phyloP scores from a whole-genome alignment of 2,113 vertebrate species.

The Pteronura brasiliensis region DNA sequence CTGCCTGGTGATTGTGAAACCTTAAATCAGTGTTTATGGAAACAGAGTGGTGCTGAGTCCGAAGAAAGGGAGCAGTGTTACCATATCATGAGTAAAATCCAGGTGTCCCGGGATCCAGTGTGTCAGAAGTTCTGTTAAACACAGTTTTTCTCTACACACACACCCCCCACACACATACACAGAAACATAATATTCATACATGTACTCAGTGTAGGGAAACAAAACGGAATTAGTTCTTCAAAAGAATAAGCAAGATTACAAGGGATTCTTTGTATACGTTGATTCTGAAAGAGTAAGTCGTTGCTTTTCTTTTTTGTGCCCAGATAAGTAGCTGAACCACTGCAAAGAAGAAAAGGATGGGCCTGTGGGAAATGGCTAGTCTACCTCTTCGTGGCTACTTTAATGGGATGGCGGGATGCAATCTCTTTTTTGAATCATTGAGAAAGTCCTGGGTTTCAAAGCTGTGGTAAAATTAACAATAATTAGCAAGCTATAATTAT shows the following conservation, averaged over 20 bases:
- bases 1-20: neutral
- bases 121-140: neutral
- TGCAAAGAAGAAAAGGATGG: neutral
- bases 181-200: neutral
- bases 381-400: neutral
- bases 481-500: slow-evolving; percentile 71
- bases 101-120: neutral
- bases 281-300: neutral
- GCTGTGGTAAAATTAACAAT: slow-evolving; percentile 68
- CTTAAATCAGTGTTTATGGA: neutral
- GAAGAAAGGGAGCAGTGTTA: neutral
- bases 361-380: slow-evolving; percentile 9
- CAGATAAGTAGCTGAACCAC: neutral
- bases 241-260: neutral
- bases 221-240: neutral
- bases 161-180: neutral
- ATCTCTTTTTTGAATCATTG: slow-evolving; percentile 49
- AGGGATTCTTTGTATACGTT: neutral
- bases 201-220: neutral
- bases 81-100: neutral
- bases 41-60: neutral
- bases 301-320: neutral
- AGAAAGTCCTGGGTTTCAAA: slow-evolving; percentile 69
- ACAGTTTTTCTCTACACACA: neutral
- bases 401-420: neutral